Base-by-base conservation (phyloP, 2,797 vertebrate genomes). In the Crocidura indochinensis region DNA sequence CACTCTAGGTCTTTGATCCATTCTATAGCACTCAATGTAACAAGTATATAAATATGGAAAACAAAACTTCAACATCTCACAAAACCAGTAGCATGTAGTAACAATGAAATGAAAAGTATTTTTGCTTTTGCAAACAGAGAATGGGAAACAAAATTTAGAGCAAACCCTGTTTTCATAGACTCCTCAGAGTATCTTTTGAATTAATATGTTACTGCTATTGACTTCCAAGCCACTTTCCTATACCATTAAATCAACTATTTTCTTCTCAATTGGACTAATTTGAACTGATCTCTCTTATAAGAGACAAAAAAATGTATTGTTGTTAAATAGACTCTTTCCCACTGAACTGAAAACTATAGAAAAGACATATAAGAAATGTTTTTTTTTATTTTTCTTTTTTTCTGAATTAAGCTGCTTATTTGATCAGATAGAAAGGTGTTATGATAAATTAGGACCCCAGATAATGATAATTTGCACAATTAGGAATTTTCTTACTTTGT, bases 11-110 rank as follows among this genome's bases (percentile, higher is more conserved):
- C 56, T 60, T 60, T 20, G 56, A 60, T 4, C 15, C 19, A 20
- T 20, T 60, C 56, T 60, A 20, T 20, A 60, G 56, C 17, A 4
- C 56, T 60, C 22, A 60, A 20, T 20, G 56, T 60, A 17, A 20
- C 75, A 74, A 76, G 17, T n/a, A 62, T 31, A 76, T 38, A 75
- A 92, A 82, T 15, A 73, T 91, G 56, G 27, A 20, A 93, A 71
- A 53, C 38, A 38, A 38, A 38, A 5, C 38, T 38, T 38, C 38
- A 38, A 38, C 46, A 9, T 49, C 53, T 27, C 53, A 27, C 4
- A 22, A 78, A 69, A 65, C 31, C 51, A 80, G 46, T 9, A 82
- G 62, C 67, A 86, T 89, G 67, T 76, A 91, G 68, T 81, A 31
- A 69, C 12, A 74, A 53, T n/a, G 22, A 27, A 88, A 78, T 8